phyloP scores from a whole-genome alignment of 2,797 vertebrate species.

The Hydrocynus forskahlii region DNA sequence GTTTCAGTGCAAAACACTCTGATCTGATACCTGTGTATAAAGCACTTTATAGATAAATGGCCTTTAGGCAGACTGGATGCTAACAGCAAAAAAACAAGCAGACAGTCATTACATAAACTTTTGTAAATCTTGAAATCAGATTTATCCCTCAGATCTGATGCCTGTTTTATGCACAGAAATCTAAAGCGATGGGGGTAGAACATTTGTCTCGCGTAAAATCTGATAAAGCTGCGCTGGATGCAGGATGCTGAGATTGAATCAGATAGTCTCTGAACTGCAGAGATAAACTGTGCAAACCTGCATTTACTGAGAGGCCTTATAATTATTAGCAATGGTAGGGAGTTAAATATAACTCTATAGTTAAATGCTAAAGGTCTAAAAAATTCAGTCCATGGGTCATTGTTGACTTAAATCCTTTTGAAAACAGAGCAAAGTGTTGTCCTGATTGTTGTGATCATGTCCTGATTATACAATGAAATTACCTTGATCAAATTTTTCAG shows the following conservation, averaged over 20 bases:
- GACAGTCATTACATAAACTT: neutral
- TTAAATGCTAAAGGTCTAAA: constrained; percentile 2
- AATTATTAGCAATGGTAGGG: neutral
- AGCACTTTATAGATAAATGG: no score
- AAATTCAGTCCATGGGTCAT: neutral
- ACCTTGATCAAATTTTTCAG: neutral
- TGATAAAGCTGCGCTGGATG: neutral
- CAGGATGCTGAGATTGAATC: neutral
- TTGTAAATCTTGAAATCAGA: neutral
- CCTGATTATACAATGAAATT: neutral
- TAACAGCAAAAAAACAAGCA: neutral
- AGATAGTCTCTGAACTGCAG: neutral
- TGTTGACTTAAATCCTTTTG: constrained; percentile 9
- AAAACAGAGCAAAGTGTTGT: constrained; percentile 10
- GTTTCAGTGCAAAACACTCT: no score
- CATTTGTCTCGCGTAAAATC: no score
- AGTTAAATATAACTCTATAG: neutral
- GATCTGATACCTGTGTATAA: no score
- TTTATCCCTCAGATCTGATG: neutral
- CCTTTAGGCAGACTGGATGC: no score
- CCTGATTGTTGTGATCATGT: constrained; percentile 8
- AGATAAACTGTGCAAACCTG: neutral
- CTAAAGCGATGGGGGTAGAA: neutral
- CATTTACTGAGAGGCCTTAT: neutral
- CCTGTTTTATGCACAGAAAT: neutral